Base-by-base conservation (phyloP, 2,113 vertebrate genomes). In the Microtus richardsoni region DNA sequence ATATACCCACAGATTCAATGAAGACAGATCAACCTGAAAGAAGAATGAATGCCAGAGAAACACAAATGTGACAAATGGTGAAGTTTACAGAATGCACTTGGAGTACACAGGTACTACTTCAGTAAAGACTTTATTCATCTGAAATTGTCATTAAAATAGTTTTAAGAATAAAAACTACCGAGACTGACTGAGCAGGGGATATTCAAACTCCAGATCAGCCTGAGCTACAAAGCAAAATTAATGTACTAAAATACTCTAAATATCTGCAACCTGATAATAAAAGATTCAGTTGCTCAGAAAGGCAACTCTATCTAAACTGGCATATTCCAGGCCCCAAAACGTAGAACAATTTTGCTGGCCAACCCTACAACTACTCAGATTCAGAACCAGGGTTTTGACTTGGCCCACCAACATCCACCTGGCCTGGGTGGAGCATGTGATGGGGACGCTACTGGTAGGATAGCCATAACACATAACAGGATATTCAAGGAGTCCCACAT, bases 301-400 rank as follows among this genome's bases (percentile, higher is more conserved):
- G 33, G 16, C 7, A 91, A 86, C 44, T 85, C 64, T 64, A 49
- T 64, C 82, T 90, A 36, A 52, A 58, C 58, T 71, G 60, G 91
- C 74, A 95, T 5, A 83, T 22, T 89, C 47, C 85, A 21, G 71
- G n/a, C 22, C 70, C 2, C 8, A 92, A 87, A 97, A 89, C 21
- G 26, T 9, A 71, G 11, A 96, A 89, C 66, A 82, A 66, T 80
- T 78, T 52, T 91, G n/a, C 74, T 70, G 68, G 19, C 7, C 36
- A 73, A 68, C 30, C 30, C 66, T 68, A 2, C 30, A 68, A 39
- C n/a, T 73, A 22, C 17, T 19, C 70, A n/a, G 70, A n/a, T 36
- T 36, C 70, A 71, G 36, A 71, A 71, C 17, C 70, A 22, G 36
- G 36, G 17, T 39, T 21, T 39, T 71, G 68, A n/a, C 33, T 71